Base-by-base conservation (phyloP, 2,113 vertebrate species). In the Platysteira castanea region DNA sequence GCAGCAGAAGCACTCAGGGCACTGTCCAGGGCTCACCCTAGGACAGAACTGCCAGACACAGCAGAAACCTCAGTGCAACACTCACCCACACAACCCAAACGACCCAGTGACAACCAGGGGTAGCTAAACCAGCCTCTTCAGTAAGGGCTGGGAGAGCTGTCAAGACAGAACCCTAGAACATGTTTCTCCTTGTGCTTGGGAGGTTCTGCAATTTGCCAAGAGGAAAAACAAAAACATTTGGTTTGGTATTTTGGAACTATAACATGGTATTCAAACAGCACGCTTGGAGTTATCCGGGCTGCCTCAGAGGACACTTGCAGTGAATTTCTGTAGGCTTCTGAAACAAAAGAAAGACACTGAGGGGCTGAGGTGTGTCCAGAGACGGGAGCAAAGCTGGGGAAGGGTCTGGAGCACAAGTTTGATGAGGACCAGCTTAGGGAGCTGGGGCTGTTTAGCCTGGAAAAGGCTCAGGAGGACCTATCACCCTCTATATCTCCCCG, bases 241-340 rank as follows among this genome's bases (percentile, higher is more conserved):
- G 6, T 26, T 68, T 47, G 46, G 5, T 46, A 10, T 39, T 90
- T 63, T 59, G 42, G 37, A 60, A 69, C 65, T 56, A 3, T 1
- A 69, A 13, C 4, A 6, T 0, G 8, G 27, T 33, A 21, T 39
- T 63, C 8, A 27, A 65, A 60, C 5, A 49, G n/a, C 1, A 2
- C 26, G 30, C 17, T 10, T 50, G 28, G 30, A 84, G 42, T 61
- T 57, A 37, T 7, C 9, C 59, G 57, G 68, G 18, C 64, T 78
- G 47, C 24, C 54, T 65, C 53, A 74, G 20, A 11, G 11, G 33
- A 83, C 13, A 11, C 31, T 31, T n/a, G 10, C 21, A 50, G 35
- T 16, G 23, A 47, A 35, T 65, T 61, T 52, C 44, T 24, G 11
- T 2, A 21, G 19, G 11, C 10, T 83, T 67, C 64, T 52, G 61